Percentiles rank a stretch among this genome's conserved stretches.
These are phyloP conservation scores for Aproaerema taeniolella DNA, from an alignment of 2,888 invertebrate genomes.

Conservation along the genomic window DNA sequence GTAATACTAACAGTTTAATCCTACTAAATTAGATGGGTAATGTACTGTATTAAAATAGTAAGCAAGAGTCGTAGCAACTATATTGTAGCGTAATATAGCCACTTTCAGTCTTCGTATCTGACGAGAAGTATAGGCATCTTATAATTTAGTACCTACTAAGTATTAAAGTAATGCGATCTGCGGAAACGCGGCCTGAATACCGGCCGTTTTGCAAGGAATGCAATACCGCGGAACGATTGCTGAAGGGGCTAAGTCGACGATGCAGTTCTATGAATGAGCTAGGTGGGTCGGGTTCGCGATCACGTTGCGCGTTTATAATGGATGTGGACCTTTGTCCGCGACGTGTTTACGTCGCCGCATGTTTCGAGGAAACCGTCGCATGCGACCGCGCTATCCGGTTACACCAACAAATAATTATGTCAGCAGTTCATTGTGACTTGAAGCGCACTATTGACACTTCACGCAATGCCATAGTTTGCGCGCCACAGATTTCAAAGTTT, in stretches of 20 bases:
- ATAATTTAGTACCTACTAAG: too few relatives aligned
- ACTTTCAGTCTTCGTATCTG: too few relatives aligned
- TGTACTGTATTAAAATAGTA: too few relatives aligned
- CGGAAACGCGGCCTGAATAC: conserved; percentile 49
- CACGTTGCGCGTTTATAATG: conserved; percentile 43
- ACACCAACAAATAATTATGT: conserved; percentile 66
- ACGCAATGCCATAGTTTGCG: conserved; percentile 34
- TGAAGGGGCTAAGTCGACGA: conserved; percentile 36
- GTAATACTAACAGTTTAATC: too few relatives aligned
- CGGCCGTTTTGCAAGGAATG: conserved; percentile 38
- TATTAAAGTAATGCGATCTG: too few relatives aligned
- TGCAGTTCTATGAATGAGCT: conserved; percentile 55
- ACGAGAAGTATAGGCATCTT: too few relatives aligned
- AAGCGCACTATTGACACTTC: conserved; percentile 57
- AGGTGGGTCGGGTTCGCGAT: conserved; percentile 44
- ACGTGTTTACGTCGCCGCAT: conserved; percentile 47
- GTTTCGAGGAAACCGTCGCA: conserved; percentile 53
- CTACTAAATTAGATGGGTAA: too few relatives aligned
- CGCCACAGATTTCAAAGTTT: conserved; percentile 41
- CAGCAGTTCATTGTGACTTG: conserved; percentile 59
- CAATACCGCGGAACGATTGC: conserved; percentile 36
- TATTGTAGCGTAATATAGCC: too few relatives aligned
- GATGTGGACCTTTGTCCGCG: conserved; percentile 44
- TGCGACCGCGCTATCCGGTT: conserved; percentile 53
- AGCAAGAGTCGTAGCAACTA: too few relatives aligned